Conservation (phyloP, 2,888 invertebrate genomes). For the Caenorhabditis imperialis region DNA sequence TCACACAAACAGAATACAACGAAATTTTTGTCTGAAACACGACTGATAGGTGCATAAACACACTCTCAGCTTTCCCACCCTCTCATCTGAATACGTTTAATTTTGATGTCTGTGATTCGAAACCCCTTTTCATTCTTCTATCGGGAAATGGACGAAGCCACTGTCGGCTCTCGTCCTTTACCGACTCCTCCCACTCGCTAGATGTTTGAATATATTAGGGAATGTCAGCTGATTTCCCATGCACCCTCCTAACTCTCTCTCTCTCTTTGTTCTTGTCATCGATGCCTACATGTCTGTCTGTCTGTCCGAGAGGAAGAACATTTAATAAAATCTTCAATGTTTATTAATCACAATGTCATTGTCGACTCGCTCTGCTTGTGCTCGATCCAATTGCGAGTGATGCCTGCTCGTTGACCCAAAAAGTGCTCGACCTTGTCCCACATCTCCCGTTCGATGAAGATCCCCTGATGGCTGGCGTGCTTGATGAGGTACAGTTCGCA, state of each 20-base stretch:
- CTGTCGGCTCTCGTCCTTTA: background rate
- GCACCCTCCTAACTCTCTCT: too few species aligned
- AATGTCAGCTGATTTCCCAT: too few species aligned
- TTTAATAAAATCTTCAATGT: slow-evolving; percentile 9
- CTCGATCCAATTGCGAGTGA: slow-evolving; percentile 50
- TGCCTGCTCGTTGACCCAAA: slow-evolving; percentile 39
- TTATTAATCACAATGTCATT: background rate
- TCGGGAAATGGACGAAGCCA: too few species aligned
- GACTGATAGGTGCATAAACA: background rate
- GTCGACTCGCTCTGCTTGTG: slow-evolving; percentile 35
- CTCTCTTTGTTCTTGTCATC: slow-evolving; percentile 10
- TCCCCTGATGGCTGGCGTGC: slow-evolving; percentile 55
- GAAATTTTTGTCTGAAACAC: slow-evolving; percentile 1
- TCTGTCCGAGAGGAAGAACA: background rate
- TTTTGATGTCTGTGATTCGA: slow-evolving; percentile 21
- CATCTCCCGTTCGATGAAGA: slow-evolving; percentile 57
- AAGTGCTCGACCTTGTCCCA: slow-evolving; percentile 58
- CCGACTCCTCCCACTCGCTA: background rate
- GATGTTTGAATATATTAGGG: too few species aligned
- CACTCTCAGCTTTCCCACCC: background rate
- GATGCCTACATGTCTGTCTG: slow-evolving; percentile 11
- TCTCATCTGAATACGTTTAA: slow-evolving; percentile 12
- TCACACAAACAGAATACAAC: slow-evolving; percentile 1
- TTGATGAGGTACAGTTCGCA: slow-evolving; percentile 52
- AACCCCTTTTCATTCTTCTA: background rate